A percentile compares a stretch with the other conserved stretches of the same genome.
Conservation (phyloP, 2,888 invertebrate genomes). For the Oeneis ivallda region DNA sequence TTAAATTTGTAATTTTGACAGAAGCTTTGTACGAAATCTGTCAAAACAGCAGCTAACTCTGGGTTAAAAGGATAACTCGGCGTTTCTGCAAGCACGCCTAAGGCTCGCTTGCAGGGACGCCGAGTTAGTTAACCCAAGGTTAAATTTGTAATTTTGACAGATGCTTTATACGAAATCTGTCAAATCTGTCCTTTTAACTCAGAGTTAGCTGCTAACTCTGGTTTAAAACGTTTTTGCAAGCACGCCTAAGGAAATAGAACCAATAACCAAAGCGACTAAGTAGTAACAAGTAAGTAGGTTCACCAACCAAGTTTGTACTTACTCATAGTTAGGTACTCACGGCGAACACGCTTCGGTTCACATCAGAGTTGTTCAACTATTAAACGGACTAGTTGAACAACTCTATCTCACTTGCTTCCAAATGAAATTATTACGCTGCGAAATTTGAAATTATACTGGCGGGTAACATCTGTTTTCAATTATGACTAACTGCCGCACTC, state of each 20-base stretch:
- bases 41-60: too few relatives aligned
- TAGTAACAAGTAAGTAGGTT: constrained; percentile 10
- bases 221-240: too few relatives aligned
- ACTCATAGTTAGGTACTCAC: neutral
- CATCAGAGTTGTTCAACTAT: constrained; percentile 23
- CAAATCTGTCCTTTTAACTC: too few relatives aligned
- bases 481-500: neutral
- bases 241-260: neutral
- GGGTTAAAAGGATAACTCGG: too few relatives aligned
- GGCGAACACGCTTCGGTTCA: constrained; percentile 7
- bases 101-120: too few relatives aligned
- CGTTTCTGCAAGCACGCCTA: too few relatives aligned
- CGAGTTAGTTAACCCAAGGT: too few relatives aligned
- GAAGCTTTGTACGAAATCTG: too few relatives aligned
- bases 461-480: neutral
- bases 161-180: too few relatives aligned
- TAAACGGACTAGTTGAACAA: constrained; percentile 12
- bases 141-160: too few relatives aligned
- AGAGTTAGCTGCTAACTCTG: too few relatives aligned
- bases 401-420: constrained; percentile 3
- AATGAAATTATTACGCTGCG: constrained; percentile 13
- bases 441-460: neutral
- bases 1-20: too few relatives aligned
- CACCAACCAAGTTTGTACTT: constrained; percentile 15
- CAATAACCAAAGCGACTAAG: constrained; percentile 19